These are phyloP conservation scores for Nymphicus hollandicus DNA, from an alignment of 2,113 vertebrate species.

Conservation along the genomic window DNA sequence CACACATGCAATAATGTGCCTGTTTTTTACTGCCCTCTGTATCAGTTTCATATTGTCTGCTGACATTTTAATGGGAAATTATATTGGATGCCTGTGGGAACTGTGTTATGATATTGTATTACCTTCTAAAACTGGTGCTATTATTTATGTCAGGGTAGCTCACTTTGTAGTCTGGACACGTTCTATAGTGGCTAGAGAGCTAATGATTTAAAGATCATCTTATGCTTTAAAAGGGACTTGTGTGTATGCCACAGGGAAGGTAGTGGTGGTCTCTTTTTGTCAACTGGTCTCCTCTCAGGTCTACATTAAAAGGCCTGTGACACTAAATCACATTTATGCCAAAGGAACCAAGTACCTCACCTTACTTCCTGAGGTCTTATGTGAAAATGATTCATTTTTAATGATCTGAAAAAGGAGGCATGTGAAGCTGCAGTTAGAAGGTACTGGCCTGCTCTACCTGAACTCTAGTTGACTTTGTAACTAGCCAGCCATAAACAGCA, in stretches of 20 bases:
- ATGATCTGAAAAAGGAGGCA: not conserved
- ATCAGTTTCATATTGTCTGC: not conserved
- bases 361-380: not conserved
- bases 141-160: not conserved
- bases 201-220: not conserved
- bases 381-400: not conserved
- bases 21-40: not conserved
- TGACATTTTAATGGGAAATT: not conserved
- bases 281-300: not conserved
- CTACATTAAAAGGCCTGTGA: not conserved
- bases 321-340: not conserved
- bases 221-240: not conserved
- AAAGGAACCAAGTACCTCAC: not conserved
- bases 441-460: not conserved
- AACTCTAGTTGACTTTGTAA: not conserved
- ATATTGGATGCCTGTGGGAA: not conserved
- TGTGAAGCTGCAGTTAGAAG: not conserved
- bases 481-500: not conserved
- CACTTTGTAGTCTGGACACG: not conserved
- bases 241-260: not conserved
- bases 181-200: not conserved
- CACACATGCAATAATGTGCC: not conserved
- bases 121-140: not conserved
- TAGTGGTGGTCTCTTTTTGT: not conserved
- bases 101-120: not conserved